A percentile compares a stretch with the other conserved stretches of the same genome.
Evolutionary conservation across 2,888 invertebrate genomes (phyloP).

Genomic region (Podabrus alpinus): DNA sequence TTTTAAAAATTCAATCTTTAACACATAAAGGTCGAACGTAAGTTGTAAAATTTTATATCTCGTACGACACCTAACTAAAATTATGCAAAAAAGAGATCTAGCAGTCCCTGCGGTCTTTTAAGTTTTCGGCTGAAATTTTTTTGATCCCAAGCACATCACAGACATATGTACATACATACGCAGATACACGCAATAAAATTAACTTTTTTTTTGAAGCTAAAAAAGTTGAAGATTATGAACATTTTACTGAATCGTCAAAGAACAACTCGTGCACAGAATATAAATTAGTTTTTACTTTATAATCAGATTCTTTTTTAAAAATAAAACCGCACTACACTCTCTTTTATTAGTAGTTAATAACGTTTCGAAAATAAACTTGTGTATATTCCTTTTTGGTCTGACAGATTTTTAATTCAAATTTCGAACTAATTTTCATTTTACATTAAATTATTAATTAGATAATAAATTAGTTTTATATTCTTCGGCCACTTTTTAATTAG

Average conservation of each 20-base stretch:
- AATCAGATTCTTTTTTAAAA: not conserved
- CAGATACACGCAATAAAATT: slow-evolving; percentile 16
- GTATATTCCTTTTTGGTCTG: not conserved
- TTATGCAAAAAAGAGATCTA: slow-evolving; percentile 18
- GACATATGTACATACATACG: not conserved
- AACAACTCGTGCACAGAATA: not conserved
- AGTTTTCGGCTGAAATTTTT: slow-evolving; percentile 13
- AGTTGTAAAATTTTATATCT: not conserved
- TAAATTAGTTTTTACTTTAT: slow-evolving; percentile 1
- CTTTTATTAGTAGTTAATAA: not conserved
- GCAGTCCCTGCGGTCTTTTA: slow-evolving; percentile 22
- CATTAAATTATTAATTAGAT: not conserved
- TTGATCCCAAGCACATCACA: slow-evolving; percentile 10
- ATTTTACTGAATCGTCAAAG: not conserved
- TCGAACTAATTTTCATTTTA: not conserved
- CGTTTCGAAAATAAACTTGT: not conserved
- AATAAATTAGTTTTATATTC: not conserved
- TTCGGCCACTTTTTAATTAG: not conserved
- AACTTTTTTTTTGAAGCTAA: slow-evolving; percentile 13
- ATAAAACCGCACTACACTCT: not conserved
- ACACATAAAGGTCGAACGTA: not conserved
- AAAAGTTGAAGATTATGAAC: slow-evolving; percentile 9
- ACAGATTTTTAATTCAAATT: not conserved
- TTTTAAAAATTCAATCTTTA: not conserved
- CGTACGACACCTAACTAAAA: slow-evolving; percentile 12